Percentiles rank a stretch among this genome's conserved stretches.
phyloP scores from a whole-genome alignment of 2,113 vertebrate genomes.

The Corydoras sp. region DNA sequence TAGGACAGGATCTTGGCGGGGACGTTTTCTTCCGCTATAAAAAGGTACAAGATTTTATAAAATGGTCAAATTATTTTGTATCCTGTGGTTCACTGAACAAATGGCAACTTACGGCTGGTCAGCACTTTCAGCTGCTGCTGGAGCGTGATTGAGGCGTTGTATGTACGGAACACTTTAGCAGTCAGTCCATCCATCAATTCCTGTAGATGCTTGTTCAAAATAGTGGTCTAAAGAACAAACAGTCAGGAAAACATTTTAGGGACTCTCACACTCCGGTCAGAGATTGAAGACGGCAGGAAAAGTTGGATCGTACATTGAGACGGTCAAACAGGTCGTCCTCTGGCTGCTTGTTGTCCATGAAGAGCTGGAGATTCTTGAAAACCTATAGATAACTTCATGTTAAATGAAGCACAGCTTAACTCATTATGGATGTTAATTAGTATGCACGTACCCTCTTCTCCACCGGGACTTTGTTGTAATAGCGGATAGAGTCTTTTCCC shows the following conservation, averaged over 20 bases:
- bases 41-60: background rate
- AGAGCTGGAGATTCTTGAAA: conserved; percentile 96
- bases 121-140: conserved; percentile 93
- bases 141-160: conserved; percentile 96
- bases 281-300: background rate
- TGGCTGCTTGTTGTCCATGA: conserved; percentile 97
- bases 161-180: conserved; percentile 98
- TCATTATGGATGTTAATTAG: background rate
- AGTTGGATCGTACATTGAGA: conserved; percentile 79
- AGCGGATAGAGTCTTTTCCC: conserved; percentile 97
- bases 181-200: conserved; percentile 97
- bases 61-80: background rate
- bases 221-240: conserved; percentile 73
- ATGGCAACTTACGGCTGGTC: conserved; percentile 75
- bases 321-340: conserved; percentile 97
- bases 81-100: background rate
- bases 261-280: no score
- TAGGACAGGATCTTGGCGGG: conserved; percentile 96
- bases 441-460: conserved; percentile 85
- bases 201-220: conserved; percentile 97
- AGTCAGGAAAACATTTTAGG: background rate
- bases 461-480: conserved; percentile 98
- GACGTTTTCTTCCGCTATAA: conserved; percentile 85
- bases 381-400: conserved; percentile 65
- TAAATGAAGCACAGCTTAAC: background rate